phyloP scores from a whole-genome alignment of 2,888 invertebrate genomes.

The Endomychus coccineus region DNA sequence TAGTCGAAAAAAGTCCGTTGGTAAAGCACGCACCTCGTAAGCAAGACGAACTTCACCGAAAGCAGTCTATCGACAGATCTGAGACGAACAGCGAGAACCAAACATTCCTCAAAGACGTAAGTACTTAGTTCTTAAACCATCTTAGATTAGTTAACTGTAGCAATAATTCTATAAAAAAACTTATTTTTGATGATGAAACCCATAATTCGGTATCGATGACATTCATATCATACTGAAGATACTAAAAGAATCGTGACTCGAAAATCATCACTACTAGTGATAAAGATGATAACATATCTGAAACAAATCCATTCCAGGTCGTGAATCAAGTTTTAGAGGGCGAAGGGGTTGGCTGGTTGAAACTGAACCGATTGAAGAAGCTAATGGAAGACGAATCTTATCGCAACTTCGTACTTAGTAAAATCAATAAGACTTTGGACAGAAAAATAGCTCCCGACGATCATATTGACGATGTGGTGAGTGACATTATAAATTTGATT shows the following conservation, averaged over 20 bases:
- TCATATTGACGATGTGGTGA: slow-evolving; percentile 95
- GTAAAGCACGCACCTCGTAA: slow-evolving; percentile 71
- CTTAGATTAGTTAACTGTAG: no score
- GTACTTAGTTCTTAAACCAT: slow-evolving; percentile 33
- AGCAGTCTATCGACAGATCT: slow-evolving; percentile 62
- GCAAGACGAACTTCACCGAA: slow-evolving; percentile 60
- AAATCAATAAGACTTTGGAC: slow-evolving; percentile 89
- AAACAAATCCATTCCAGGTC: slow-evolving; percentile 46
- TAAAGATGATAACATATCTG: background rate
- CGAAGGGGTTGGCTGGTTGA: slow-evolving; percentile 95
- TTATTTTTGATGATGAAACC: no score
- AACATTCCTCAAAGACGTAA: slow-evolving; percentile 83
- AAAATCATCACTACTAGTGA: slow-evolving; percentile 1
- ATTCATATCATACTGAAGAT: background rate
- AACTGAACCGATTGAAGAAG: slow-evolving; percentile 84
- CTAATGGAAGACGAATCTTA: slow-evolving; percentile 99
- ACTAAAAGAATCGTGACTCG: background rate
- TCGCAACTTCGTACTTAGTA: slow-evolving; percentile 89
- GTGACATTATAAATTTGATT: no score
- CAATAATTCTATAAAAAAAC: background rate
- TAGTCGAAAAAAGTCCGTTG: slow-evolving; percentile 83
- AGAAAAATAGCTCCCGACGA: slow-evolving; percentile 91
- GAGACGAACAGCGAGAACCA: slow-evolving; percentile 86
- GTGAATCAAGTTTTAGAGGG: slow-evolving; percentile 79
- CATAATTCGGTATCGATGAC: no score